Evolutionary conservation across 2,888 invertebrate species (phyloP).

Genomic region (Agrilus cyanescens): DNA sequence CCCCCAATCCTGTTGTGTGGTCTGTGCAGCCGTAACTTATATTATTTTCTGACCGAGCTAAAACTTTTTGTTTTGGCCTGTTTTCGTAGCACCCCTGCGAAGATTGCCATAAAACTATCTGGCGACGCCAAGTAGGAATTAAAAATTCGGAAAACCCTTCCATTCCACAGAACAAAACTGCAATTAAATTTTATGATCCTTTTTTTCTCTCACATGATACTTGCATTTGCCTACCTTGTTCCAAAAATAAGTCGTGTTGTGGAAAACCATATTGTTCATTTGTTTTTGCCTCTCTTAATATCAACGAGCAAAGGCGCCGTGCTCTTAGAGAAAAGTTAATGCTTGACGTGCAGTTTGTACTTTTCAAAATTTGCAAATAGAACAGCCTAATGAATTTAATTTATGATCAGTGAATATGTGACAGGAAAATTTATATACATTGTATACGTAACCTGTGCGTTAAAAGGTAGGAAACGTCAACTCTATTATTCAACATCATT

Average conservation of each 20-base stretch:
- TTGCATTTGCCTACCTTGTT: conserved; percentile 20
- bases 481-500: conserved; percentile 20
- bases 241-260: conserved; percentile 25
- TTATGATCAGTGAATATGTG: not conserved
- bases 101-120: conserved; percentile 33
- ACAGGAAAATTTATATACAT: not conserved
- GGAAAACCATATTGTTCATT: conserved; percentile 22
- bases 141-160: conserved; percentile 37
- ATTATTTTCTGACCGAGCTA: conserved; percentile 21
- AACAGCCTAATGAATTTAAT: conserved; percentile 16
- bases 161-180: conserved; percentile 38
- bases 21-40: conserved; percentile 34
- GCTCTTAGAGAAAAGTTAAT: too few relatives aligned
- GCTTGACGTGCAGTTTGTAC: conserved; percentile 12
- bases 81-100: conserved; percentile 31
- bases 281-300: conserved; percentile 24
- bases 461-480: conserved; percentile 23
- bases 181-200: conserved; percentile 10
- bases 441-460: conserved; percentile 21
- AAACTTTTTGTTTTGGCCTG: not conserved
- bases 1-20: conserved; percentile 35
- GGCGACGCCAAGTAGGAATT: conserved; percentile 25
- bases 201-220: not conserved
- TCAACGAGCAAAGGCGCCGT: conserved; percentile 17
- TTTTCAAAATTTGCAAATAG: conserved; percentile 20